Evolutionary conservation across 2,888 invertebrate genomes (phyloP).

Genomic region (Polyommatus iphigenia): DNA sequence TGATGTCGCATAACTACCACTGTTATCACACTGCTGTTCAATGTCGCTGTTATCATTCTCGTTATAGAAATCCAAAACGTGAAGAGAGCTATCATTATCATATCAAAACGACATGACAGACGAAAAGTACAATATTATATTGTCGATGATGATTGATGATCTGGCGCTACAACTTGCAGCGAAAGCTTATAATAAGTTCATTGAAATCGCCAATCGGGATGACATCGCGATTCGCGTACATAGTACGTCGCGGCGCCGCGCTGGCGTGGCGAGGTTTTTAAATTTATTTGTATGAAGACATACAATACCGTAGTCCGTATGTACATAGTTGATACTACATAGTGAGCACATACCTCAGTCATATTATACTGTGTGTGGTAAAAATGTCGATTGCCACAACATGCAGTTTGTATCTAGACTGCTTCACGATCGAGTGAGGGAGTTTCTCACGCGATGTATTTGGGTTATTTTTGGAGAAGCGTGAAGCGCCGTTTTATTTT

Average conservation of each 20-base stretch:
- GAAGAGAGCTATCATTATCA: too few species aligned
- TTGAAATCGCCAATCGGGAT: neutral
- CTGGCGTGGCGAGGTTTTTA: too few species aligned
- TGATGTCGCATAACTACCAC: too few species aligned
- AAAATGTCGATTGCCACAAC: neutral
- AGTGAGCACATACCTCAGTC: too few species aligned
- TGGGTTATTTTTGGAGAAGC: conserved; percentile 44
- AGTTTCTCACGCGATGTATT: conserved; percentile 19
- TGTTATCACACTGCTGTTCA: too few species aligned
- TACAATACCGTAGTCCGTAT: too few species aligned
- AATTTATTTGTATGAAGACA: too few species aligned
- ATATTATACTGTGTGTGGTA: neutral
- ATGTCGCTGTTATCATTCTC: too few species aligned
- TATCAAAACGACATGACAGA: too few species aligned
- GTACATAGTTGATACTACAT: too few species aligned
- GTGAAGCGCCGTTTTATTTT: conserved; percentile 51
- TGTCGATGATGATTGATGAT: neutral
- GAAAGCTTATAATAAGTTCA: neutral
- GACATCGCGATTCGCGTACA: neutral
- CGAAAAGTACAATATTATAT: neutral
- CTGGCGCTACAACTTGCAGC: neutral
- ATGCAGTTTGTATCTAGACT: neutral
- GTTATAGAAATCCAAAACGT: too few species aligned
- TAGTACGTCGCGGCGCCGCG: too few species aligned
- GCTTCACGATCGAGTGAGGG: neutral